Conservation (phyloP, 2,888 invertebrate genomes). For the Sminthurides aquaticus region DNA sequence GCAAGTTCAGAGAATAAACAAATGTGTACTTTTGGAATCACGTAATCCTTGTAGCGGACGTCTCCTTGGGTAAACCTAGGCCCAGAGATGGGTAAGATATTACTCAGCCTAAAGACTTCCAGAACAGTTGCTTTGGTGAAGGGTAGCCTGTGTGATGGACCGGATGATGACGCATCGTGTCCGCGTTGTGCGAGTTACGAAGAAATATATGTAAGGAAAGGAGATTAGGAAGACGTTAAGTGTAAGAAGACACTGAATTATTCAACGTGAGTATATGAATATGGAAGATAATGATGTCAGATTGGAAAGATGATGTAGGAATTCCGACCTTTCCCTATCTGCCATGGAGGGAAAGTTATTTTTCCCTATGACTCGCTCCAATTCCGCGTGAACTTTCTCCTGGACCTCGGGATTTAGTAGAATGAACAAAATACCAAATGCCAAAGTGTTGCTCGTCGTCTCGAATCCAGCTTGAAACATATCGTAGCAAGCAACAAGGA, state of each 20-base stretch:
- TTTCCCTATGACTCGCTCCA: constrained; percentile 49
- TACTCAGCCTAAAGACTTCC: constrained; percentile 35
- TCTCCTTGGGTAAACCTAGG: constrained; percentile 32
- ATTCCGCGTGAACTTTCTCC: constrained; percentile 52
- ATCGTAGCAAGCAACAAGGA: constrained; percentile 50
- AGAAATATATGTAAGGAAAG: too few species aligned
- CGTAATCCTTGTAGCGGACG: constrained; percentile 31
- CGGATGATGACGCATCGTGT: too few species aligned
- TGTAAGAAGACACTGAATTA: too few species aligned
- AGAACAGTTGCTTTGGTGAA: constrained; percentile 33
- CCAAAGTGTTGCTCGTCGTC: constrained; percentile 58
- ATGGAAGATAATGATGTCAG: too few species aligned
- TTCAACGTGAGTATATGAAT: too few species aligned
- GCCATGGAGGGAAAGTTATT: constrained; percentile 49
- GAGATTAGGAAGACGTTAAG: too few species aligned
- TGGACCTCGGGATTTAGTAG: constrained; percentile 56
- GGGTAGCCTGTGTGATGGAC: too few species aligned
- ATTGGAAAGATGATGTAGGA: too few species aligned
- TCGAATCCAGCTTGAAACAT: constrained; percentile 61
- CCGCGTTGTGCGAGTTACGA: too few species aligned
- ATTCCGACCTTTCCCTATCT: constrained; percentile 52
- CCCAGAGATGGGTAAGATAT: constrained; percentile 37
- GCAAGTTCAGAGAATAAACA: background rate
- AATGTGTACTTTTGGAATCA: constrained; percentile 31
- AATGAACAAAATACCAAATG: constrained; percentile 57